phyloP scores from a whole-genome alignment of 1,140 invertebrate species.

The Drosophila biarmipes region DNA sequence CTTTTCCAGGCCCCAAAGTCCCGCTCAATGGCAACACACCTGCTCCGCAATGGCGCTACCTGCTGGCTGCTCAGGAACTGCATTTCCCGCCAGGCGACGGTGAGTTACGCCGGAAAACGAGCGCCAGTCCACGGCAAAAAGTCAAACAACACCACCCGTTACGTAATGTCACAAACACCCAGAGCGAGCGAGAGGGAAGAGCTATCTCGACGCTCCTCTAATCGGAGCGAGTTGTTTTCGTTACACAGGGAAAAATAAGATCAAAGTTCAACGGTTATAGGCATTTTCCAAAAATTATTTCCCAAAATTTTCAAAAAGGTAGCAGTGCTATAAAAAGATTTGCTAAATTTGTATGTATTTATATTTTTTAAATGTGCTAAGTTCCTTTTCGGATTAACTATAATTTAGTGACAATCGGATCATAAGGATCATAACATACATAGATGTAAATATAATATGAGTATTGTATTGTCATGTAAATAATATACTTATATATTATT shows the following conservation, averaged over 20 bases:
- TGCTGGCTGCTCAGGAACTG: conserved; percentile 57
- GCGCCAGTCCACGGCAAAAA: neutral
- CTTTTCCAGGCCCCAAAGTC: conserved; percentile 18
- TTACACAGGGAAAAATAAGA: conserved; percentile 1
- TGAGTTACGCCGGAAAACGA: conserved; percentile 9
- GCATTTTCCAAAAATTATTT: neutral
- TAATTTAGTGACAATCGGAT: too few relatives aligned
- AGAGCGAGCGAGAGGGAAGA: conserved; percentile 43
- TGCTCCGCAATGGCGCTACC: conserved; percentile 64
- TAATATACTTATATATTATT: too few relatives aligned
- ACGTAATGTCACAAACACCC: conserved; percentile 52
- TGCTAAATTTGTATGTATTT: too few relatives aligned
- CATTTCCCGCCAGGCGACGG: conserved; percentile 30
- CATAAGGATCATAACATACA: too few relatives aligned
- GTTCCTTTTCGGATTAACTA: too few relatives aligned
- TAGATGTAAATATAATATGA: too few relatives aligned
- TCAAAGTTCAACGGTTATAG: conserved; percentile 4
- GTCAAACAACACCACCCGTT: conserved; percentile 32
- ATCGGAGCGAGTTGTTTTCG: conserved; percentile 19
- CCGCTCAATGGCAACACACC: conserved; percentile 65
- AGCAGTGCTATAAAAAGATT: too few relatives aligned
- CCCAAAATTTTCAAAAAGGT: too few relatives aligned
- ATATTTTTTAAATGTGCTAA: too few relatives aligned
- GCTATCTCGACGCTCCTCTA: conserved; percentile 6
- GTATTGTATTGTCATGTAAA: too few relatives aligned